Evolutionary conservation across 2,113 vertebrate genomes (phyloP), one percentile per base, ranked within the genome.

Genomic region (Tyto alba): DNA sequence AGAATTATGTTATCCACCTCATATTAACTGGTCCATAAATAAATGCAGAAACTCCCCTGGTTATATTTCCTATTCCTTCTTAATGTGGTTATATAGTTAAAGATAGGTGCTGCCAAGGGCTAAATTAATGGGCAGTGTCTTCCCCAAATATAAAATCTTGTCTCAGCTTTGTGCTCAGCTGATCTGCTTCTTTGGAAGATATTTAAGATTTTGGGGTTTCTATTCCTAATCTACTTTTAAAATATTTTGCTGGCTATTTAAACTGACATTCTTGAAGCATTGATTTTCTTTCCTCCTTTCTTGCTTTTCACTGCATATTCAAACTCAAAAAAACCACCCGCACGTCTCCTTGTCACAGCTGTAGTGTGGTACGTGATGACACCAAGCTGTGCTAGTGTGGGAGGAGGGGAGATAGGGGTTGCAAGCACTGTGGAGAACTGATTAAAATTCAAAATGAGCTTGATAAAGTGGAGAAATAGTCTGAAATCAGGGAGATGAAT

Each of bases 391-490:
- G 96, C 93, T 63, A 36, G 84, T 87, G 94, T 92, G 87, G 96
- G 95, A 97, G 94, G 89, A 95, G 89, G 89, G 94, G 85, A 91
- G 91, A 85, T 2, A 82, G 85, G 57, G 95, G 87, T 82, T 96
- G 93, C 53, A 88, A 69, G 87, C 53, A 12, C 94, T 76, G 36
- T 66, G 77, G 66, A 96, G 74, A 79, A 73, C 93, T 89, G 89
- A 96, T 96, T 96, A 95, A 96, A 94, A 94, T 96, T 96, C 93
- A 73, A 79, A 97, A 94, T 82, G 75, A 95, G 71, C 93, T 91
- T 91, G 85, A 91, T 95, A 96, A 96, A 89, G 77, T 89, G 81
- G 71, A 90, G 89, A 96, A 93, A 88, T 88, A 85, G 77, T 66
- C 91, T 93, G 91, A 96, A 97, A 96, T 96, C 94, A 95, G 95